Evolutionary conservation across 2,113 vertebrate genomes (phyloP), one percentile per base, ranked within the genome.

Genomic region (Callocephalon fimbriatum): DNA sequence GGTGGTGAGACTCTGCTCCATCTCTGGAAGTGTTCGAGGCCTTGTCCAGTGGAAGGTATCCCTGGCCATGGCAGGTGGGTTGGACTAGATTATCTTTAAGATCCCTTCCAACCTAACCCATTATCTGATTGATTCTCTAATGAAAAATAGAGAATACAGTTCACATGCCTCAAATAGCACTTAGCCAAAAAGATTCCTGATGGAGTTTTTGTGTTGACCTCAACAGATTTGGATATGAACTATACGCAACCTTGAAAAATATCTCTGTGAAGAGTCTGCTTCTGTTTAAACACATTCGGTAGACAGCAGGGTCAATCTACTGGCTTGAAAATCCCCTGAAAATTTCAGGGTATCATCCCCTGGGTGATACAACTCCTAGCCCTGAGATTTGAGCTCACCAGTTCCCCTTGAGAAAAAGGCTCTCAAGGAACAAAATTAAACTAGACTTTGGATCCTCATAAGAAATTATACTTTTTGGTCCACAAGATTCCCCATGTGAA

Each of bases 291-390:
- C 1, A 50, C 3, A 38, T 84, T 53, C 8, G 37, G 18, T 8
- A 86, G 35, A 37, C 37, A 61, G 37, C 4, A 63, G 29, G 3
- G 7, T 42, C 26, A 76, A 17, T 15, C 6, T n/a, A 26, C 31
- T 56, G 65, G 6, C 27, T 53, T 37, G 15, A 53, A 79, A 87
- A 58, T 7, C 37, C 48, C 27, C 48, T 37, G 15, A 53, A 75
- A 87, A 58, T 6, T 45, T 53, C 18, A 32, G 11, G 9, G 40
- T 38, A 44, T 38, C 16, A 47, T 1, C 0, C 14, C 7, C 3
- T 62, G 29, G 4, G 5, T 3, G 0, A 21, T 45, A 38, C 4
- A 66, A 1, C 3, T 50, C 12, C 26, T 40, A 81, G 15, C 5
- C 4, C 7, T 53, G 13, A 16, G 3, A 2, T 58, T 61, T 73